phyloP scores from a whole-genome alignment of 2,888 invertebrate species.

The Lottia scabra region DNA sequence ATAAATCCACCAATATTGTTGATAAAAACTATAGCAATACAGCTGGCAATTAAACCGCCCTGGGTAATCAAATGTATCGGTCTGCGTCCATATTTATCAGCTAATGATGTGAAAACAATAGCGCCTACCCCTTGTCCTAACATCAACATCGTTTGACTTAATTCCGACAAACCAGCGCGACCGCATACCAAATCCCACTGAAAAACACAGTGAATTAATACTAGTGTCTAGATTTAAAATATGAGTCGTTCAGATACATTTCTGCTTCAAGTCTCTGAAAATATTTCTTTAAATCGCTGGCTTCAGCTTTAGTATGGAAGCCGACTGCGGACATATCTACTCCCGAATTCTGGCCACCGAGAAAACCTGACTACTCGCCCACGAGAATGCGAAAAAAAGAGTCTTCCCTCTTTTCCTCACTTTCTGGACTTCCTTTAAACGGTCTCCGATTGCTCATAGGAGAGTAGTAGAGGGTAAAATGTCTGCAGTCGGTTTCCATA shows the following conservation, averaged over 20 bases:
- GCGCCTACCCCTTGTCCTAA: conserved; percentile 49
- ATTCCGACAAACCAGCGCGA: conserved; percentile 40
- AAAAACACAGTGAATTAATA: conserved; percentile 29
- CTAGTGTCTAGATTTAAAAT: not conserved
- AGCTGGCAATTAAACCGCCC: conserved; percentile 27
- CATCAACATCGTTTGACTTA: conserved; percentile 47
- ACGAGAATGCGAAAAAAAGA: too few relatives aligned
- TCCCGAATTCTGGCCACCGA: too few relatives aligned
- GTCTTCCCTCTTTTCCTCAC: too few relatives aligned
- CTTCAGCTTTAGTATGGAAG: too few relatives aligned
- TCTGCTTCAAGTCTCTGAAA: not conserved
- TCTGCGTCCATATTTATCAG: conserved; percentile 50
- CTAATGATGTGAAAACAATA: conserved; percentile 40
- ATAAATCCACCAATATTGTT: conserved; percentile 39
- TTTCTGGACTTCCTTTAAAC: too few relatives aligned
- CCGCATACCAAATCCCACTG: conserved; percentile 51
- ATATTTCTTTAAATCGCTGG: too few relatives aligned
- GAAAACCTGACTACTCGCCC: too few relatives aligned
- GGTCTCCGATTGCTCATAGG: too few relatives aligned
- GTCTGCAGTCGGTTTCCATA: too few relatives aligned
- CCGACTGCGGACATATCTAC: too few relatives aligned
- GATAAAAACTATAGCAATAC: conserved; percentile 33
- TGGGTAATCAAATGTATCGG: conserved; percentile 38
- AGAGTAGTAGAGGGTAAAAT: too few relatives aligned
- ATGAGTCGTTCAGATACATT: not conserved